These are phyloP conservation scores for Tenrec ecaudatus DNA, from an alignment of 2,113 vertebrate genomes.

Conservation along the genomic window DNA sequence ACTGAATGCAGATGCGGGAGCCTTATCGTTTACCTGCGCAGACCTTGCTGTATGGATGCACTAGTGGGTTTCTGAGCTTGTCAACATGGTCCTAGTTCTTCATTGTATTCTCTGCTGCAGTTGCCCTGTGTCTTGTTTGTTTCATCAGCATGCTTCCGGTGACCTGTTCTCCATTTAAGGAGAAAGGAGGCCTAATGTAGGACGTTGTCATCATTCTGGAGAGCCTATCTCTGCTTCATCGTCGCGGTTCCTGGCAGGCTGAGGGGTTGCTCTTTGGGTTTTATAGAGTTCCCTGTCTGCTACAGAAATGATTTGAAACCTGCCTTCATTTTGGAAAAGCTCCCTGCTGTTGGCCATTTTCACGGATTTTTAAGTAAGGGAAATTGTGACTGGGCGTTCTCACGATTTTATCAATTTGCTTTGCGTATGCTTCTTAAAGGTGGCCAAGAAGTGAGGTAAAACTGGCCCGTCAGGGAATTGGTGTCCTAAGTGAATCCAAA, in stretches of 20 bases:
- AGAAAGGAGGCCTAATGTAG: background rate
- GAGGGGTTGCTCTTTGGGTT: background rate
- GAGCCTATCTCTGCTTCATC: background rate
- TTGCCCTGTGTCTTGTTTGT: background rate
- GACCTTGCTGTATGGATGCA: background rate
- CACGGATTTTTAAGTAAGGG: background rate
- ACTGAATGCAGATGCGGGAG: background rate
- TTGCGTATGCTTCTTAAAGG: background rate
- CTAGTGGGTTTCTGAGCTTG: constrained; percentile 34
- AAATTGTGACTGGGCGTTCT: background rate
- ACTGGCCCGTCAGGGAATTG: background rate
- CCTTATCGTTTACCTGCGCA: background rate
- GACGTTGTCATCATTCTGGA: background rate
- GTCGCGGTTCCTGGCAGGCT: background rate
- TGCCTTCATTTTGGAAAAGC: background rate
- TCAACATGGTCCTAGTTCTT: background rate
- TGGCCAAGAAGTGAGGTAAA: background rate
- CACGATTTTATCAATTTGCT: background rate
- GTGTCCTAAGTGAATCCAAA: background rate
- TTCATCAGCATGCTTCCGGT: background rate
- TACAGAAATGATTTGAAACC: background rate
- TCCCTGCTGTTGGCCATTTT: background rate
- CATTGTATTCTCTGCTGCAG: background rate
- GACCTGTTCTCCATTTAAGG: background rate
- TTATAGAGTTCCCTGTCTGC: background rate